Evolutionary conservation across 2,113 vertebrate genomes (phyloP).

Genomic region (Rhinolophus ferrumequinum): DNA sequence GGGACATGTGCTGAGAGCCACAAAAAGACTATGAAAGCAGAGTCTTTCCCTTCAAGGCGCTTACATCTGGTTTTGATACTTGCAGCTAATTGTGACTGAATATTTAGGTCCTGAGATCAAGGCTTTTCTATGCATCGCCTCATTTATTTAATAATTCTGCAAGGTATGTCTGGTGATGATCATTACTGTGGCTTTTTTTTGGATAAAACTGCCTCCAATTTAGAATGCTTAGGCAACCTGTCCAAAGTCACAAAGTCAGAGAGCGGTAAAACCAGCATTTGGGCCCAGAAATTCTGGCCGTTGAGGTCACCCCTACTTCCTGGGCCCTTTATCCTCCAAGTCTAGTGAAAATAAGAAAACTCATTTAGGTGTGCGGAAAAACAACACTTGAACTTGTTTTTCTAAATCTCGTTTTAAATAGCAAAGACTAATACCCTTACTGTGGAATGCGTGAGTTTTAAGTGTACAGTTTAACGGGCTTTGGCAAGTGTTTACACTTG

Average conservation of each 20-base stretch:
- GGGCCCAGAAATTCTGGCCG: not conserved
- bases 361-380: not conserved
- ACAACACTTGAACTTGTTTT: not conserved
- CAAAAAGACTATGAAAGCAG: not conserved
- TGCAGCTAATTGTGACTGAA: not conserved
- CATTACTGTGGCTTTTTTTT: not conserved
- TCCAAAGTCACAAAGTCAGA: not conserved
- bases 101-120: not conserved
- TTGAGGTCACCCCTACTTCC: accelerated
- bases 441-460: not conserved
- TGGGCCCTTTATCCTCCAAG: not conserved
- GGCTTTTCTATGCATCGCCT: not conserved
- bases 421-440: not conserved
- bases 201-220: not conserved
- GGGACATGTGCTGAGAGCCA: not conserved
- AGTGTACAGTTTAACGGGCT: not conserved
- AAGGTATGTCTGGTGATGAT: not conserved
- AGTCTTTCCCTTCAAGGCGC: not conserved
- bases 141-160: not conserved
- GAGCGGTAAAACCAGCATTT: not conserved
- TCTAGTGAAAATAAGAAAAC: not conserved
- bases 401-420: not conserved
- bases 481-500: not conserved
- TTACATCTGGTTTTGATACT: not conserved
- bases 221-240: not conserved